Evolutionary conservation across 2,888 invertebrate species (phyloP).

Genomic region (Teinopalpus imperialis): DNA sequence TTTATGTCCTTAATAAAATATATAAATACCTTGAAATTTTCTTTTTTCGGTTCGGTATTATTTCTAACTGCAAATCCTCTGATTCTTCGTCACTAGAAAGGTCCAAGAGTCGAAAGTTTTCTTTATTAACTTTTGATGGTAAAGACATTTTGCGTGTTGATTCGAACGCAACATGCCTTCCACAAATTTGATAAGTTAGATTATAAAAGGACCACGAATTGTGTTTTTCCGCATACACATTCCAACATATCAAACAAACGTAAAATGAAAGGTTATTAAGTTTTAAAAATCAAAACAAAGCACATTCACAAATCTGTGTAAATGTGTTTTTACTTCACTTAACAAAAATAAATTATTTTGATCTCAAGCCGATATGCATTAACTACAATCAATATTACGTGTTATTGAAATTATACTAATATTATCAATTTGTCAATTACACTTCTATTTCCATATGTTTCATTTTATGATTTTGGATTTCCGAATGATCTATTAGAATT

Average conservation of each 20-base stretch:
- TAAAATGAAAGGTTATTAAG: constrained; percentile 3
- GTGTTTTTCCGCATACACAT: background rate
- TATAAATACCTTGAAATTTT: constrained; percentile 83
- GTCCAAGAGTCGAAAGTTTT: constrained; percentile 84
- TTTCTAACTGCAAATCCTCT: constrained; percentile 82
- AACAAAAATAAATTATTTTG: background rate
- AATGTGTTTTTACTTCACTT: background rate
- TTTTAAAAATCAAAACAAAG: constrained; percentile 9
- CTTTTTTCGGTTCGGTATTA: constrained; percentile 80
- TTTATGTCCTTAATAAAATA: too few relatives aligned
- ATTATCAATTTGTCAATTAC: constrained; percentile 7
- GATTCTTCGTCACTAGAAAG: constrained; percentile 83
- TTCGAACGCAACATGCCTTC: constrained; percentile 58
- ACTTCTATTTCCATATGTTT: constrained; percentile 7
- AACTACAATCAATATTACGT: background rate
- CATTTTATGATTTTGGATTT: background rate
- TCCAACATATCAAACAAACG: constrained; percentile 4
- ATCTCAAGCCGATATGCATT: background rate
- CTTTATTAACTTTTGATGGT: constrained; percentile 78
- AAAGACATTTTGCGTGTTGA: constrained; percentile 55
- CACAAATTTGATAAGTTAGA: constrained; percentile 18
- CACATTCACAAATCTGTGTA: background rate
- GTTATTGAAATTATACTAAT: background rate
- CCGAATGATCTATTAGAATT: background rate
- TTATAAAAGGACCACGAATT: constrained; percentile 3